Conservation (phyloP, 1,140 invertebrate species). For the Orchestia grillus region DNA sequence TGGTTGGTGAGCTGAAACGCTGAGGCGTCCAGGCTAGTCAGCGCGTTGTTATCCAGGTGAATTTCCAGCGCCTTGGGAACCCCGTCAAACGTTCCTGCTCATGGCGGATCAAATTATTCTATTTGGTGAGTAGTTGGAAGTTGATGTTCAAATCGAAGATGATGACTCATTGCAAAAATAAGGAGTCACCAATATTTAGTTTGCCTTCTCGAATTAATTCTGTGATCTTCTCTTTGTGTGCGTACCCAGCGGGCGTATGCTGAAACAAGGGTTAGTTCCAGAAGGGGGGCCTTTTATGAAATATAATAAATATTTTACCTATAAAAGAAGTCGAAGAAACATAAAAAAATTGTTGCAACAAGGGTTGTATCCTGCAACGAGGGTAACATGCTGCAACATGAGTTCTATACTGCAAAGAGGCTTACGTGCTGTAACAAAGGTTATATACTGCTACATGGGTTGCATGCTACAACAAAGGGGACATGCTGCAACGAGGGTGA, state of each 20-base stretch:
- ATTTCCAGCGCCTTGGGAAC: background rate
- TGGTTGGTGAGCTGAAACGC: background rate
- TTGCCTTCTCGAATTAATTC: background rate
- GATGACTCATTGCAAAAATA: background rate
- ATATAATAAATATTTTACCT: too few relatives aligned
- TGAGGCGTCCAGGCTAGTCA: background rate
- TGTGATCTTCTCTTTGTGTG: background rate
- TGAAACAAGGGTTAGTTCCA: too few relatives aligned
- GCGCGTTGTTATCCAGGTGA: background rate
- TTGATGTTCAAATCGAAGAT: background rate
- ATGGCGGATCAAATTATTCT: background rate
- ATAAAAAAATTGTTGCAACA: too few relatives aligned
- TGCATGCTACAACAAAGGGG: background rate
- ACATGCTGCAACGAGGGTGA: background rate
- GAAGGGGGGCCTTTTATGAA: too few relatives aligned
- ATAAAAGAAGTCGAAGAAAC: too few relatives aligned
- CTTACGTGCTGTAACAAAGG: background rate
- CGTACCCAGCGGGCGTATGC: too few relatives aligned
- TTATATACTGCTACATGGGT: background rate
- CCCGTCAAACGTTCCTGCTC: constrained; percentile 5
- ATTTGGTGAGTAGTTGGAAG: background rate
- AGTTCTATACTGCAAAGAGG: background rate
- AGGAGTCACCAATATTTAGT: background rate
- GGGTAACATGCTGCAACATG: background rate
- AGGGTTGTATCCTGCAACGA: too few relatives aligned